phyloP scores from a whole-genome alignment of 2,888 invertebrate genomes.

The Philhelius pedissequus region DNA sequence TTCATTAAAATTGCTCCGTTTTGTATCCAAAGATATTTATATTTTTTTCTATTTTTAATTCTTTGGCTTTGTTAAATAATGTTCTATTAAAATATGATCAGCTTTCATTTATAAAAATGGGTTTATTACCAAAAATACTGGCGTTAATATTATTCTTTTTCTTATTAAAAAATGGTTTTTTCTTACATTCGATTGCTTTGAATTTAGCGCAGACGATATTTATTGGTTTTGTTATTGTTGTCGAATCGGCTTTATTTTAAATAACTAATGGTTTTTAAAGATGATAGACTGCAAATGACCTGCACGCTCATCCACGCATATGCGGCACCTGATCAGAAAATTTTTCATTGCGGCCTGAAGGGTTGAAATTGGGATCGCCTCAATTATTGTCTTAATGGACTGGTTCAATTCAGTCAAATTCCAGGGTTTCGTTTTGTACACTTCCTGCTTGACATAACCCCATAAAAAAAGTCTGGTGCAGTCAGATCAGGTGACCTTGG shows the following conservation, averaged over 20 bases:
- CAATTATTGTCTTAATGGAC: too few species aligned
- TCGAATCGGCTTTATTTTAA: not conserved
- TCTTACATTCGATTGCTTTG: not conserved
- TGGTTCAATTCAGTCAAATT: too few species aligned
- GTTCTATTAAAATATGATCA: conserved; percentile 3
- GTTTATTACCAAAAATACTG: not conserved
- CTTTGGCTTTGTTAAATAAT: conserved; percentile 14
- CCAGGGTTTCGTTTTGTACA: too few species aligned
- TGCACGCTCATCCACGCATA: too few species aligned
- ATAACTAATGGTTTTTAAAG: too few species aligned
- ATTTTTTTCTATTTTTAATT: conserved; percentile 4
- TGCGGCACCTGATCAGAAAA: too few species aligned
- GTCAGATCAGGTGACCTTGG: too few species aligned
- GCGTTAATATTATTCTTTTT: not conserved
- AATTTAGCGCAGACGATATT: not conserved
- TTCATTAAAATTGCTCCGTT: conserved; percentile 2
- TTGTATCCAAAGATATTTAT: conserved; percentile 1
- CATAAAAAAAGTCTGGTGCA: too few species aligned
- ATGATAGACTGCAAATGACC: too few species aligned
- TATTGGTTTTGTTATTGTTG: not conserved
- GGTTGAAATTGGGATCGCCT: too few species aligned
- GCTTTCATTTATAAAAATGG: not conserved
- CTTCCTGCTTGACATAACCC: too few species aligned
- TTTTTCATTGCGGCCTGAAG: too few species aligned
- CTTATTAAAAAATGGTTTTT: not conserved